Conservation (phyloP, 2,797 vertebrate species). For the Amazona finschi region DNA sequence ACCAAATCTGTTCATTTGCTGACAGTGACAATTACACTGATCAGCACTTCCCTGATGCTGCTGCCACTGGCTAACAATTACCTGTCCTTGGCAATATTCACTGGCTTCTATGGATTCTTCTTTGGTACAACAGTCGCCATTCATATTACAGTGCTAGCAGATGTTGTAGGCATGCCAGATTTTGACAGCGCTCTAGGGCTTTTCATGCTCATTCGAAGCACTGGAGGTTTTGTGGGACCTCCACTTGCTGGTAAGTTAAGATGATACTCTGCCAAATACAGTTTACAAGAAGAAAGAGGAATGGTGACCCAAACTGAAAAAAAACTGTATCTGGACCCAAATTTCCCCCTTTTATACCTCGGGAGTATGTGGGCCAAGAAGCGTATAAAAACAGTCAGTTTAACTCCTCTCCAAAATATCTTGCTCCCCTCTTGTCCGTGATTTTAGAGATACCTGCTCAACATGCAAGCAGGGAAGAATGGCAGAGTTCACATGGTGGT, state of each 20-base stretch:
- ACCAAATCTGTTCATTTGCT: slow-evolving; percentile 74
- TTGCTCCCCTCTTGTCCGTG: not conserved
- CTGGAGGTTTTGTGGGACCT: slow-evolving; percentile 76
- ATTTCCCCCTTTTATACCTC: not conserved
- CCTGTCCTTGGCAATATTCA: slow-evolving; percentile 71
- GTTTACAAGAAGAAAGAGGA: not conserved
- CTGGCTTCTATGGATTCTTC: slow-evolving; percentile 72
- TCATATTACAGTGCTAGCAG: slow-evolving; percentile 79
- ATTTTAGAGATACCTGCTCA: not conserved
- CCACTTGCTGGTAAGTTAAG: slow-evolving; percentile 74
- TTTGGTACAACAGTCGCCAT: slow-evolving; percentile 75
- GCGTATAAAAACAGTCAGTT: not conserved
- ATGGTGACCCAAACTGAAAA: not conserved
- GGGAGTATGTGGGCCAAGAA: not conserved
- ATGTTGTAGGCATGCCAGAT: slow-evolving; percentile 73
- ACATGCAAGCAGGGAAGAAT: not conserved
- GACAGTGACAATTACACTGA: slow-evolving; percentile 64
- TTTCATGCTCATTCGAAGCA: slow-evolving; percentile 81
- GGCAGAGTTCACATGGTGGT: not conserved
- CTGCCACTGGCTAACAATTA: slow-evolving; percentile 74
- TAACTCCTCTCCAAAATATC: not conserved
- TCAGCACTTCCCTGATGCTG: slow-evolving; percentile 74
- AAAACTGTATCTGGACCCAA: not conserved
- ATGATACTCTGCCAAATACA: not conserved
- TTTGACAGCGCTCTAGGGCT: slow-evolving; percentile 78